Percentiles rank a stretch among this genome's conserved stretches.
Evolutionary conservation across 2,797 vertebrate species (phyloP).

Genomic region (Phoxinus dragarum): DNA sequence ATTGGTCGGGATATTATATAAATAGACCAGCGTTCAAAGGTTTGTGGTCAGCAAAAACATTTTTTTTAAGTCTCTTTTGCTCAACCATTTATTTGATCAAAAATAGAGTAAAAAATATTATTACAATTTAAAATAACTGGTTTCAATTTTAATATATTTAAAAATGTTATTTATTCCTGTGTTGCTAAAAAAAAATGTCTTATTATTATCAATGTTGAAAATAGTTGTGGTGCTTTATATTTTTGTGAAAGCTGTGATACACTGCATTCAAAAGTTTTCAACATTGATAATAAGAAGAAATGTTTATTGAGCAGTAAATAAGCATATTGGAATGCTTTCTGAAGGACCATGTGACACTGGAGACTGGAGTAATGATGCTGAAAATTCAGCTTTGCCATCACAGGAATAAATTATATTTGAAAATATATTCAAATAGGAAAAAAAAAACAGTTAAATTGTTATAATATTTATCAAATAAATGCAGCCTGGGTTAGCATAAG

Average conservation of each 20-base stretch:
- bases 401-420: background rate
- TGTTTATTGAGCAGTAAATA: background rate
- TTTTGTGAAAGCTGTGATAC: background rate
- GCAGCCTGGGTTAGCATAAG: background rate
- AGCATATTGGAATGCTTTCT: background rate
- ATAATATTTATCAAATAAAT: background rate
- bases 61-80: background rate
- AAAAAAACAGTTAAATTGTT: background rate
- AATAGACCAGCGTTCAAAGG: background rate
- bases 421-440: background rate
- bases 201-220: background rate
- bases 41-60: background rate
- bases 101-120: background rate
- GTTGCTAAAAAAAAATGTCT: background rate
- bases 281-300: background rate
- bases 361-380: background rate
- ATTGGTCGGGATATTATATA: background rate
- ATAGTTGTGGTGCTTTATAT: background rate
- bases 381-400: background rate
- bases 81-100: background rate
- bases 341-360: too few species aligned
- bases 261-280: background rate
- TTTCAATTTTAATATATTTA: background rate
- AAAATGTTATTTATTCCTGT: background rate
- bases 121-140: background rate